Conservation (phyloP, 1,140 invertebrate genomes). For the Arctopsyche grandis region DNA sequence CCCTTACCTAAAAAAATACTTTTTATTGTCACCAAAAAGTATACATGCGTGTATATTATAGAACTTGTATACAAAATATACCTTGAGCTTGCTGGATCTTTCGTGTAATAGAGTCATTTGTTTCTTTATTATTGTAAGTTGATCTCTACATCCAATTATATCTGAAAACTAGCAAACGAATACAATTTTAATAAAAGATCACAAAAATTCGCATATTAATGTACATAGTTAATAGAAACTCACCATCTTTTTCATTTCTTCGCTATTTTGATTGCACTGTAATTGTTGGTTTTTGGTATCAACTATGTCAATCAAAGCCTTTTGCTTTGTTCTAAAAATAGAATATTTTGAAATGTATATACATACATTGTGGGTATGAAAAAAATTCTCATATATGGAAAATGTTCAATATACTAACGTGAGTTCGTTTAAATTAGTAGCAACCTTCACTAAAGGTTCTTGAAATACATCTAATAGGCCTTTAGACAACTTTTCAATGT, state of each 20-base stretch:
- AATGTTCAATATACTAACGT: conserved; percentile 39
- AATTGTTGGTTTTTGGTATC: conserved; percentile 46
- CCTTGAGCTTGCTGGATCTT: conserved; percentile 44
- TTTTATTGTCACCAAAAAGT: no score
- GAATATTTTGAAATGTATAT: neutral
- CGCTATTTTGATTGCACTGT: conserved; percentile 44
- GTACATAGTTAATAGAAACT: neutral
- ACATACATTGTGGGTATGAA: neutral
- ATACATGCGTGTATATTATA: no score
- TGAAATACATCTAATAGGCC: conserved; percentile 44
- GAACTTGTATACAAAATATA: conserved; percentile 19
- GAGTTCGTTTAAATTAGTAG: conserved; percentile 39
- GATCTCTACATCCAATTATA: conserved; percentile 41
- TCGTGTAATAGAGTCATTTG: conserved; percentile 51
- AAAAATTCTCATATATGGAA: neutral
- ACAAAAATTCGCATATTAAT: neutral
- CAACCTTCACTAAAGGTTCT: conserved; percentile 42
- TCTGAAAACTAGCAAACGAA: conserved; percentile 45
- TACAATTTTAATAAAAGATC: conserved; percentile 7
- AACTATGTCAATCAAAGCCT: conserved; percentile 39
- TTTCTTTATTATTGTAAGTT: conserved; percentile 47
- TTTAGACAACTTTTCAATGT: conserved; percentile 37
- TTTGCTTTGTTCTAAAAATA: conserved; percentile 48
- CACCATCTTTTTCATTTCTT: conserved; percentile 49
- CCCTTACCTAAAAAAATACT: conserved; percentile 38